phyloP scores from a whole-genome alignment of 2,888 invertebrate species.

The Macrophya annulata region DNA sequence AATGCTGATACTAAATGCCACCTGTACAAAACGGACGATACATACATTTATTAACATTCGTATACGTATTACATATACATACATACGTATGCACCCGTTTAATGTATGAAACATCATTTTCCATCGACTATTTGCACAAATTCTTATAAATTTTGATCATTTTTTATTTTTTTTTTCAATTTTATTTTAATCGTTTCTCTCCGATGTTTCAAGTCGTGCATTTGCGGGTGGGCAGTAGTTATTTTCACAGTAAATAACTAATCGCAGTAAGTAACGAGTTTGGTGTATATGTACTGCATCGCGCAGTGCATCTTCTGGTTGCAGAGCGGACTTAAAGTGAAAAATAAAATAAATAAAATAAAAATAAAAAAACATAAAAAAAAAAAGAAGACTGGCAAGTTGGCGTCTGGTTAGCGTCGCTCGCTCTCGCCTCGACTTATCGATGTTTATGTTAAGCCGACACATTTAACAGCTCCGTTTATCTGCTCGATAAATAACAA shows the following conservation, averaged over 20 bases:
- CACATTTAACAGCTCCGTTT: slow-evolving; percentile 74
- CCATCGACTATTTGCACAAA: not conserved
- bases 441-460: slow-evolving; percentile 77
- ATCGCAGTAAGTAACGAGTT: slow-evolving; percentile 4
- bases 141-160: not conserved
- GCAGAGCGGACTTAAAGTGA: not conserved
- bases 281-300: not conserved
- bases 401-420: slow-evolving; percentile 74
- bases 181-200: too few species aligned
- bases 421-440: slow-evolving; percentile 70
- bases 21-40: not conserved
- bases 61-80: not conserved
- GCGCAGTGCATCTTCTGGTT: slow-evolving; percentile 25
- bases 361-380: too few species aligned
- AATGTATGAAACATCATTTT: not conserved
- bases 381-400: slow-evolving; percentile 20
- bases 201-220: not conserved
- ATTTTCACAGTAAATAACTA: not conserved
- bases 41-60: not conserved
- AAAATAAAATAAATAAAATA: too few species aligned
- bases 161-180: not conserved
- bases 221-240: slow-evolving; percentile 25
- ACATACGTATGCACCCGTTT: too few species aligned
- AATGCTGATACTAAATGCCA: not conserved
- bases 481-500: slow-evolving; percentile 75